Evolutionary conservation across 2,888 invertebrate species (phyloP).

Genomic region (Monopis laevigella): DNA sequence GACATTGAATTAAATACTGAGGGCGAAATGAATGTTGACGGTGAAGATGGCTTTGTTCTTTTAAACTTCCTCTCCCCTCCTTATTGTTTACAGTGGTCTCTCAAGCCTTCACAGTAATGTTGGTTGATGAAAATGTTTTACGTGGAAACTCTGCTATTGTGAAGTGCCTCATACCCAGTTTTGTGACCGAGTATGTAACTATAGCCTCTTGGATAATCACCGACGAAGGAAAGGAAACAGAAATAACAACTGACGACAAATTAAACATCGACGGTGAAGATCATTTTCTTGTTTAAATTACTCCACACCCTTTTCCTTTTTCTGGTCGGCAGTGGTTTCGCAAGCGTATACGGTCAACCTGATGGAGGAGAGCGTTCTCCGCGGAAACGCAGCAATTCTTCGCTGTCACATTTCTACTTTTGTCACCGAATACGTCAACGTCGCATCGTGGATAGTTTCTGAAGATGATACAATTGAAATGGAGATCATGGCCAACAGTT

Average conservation of each 20-base stretch:
- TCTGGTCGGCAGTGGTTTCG: constrained; percentile 76
- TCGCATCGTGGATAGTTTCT: constrained; percentile 87
- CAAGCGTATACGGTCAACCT: constrained; percentile 90
- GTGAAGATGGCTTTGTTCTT: constrained; percentile 31
- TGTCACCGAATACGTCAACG: constrained; percentile 89
- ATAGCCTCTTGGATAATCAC: constrained; percentile 82
- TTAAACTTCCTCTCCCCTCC: too few species aligned
- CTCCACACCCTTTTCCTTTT: constrained; percentile 28
- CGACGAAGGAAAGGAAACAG: constrained; percentile 49
- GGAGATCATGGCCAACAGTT: constrained; percentile 49
- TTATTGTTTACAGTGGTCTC: constrained; percentile 55
- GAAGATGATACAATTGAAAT: constrained; percentile 63
- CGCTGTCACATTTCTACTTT: constrained; percentile 95
- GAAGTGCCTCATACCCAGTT: constrained; percentile 86
- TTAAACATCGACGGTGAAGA: constrained; percentile 38
- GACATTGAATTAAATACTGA: constrained; percentile 43
- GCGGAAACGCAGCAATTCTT: constrained; percentile 88
- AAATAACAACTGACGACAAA: constrained; percentile 41
- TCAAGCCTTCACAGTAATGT: constrained; percentile 81
- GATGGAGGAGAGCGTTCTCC: constrained; percentile 90
- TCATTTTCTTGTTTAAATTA: constrained; percentile 14
- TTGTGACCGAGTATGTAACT: constrained; percentile 85
- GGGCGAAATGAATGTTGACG: constrained; percentile 35
- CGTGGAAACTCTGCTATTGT: constrained; percentile 83
- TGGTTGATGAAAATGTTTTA: constrained; percentile 87